phyloP scores from a whole-genome alignment of 2,888 invertebrate species.

The Drosophila macrospina region DNA sequence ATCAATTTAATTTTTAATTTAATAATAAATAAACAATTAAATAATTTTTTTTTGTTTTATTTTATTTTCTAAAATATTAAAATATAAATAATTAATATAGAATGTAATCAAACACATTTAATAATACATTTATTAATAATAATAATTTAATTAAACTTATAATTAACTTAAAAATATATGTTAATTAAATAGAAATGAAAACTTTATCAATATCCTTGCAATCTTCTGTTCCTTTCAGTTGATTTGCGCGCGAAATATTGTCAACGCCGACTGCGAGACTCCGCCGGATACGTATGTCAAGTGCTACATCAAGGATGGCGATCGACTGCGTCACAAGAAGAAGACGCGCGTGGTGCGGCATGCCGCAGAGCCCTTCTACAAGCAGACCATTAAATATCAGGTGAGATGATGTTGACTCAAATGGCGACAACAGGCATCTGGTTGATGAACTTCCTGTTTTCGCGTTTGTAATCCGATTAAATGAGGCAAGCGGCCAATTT shows the following conservation, averaged over 20 bases:
- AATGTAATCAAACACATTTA: no score
- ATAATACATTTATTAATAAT: no score
- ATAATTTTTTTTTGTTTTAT: no score
- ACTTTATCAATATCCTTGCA: no score
- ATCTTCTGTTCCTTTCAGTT: no score
- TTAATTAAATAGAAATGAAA: neutral
- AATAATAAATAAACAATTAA: no score
- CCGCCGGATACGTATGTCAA: constrained; percentile 96
- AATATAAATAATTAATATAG: no score
- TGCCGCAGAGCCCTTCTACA: constrained; percentile 93
- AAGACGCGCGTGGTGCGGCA: constrained; percentile 94
- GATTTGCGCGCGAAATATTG: constrained; percentile 90
- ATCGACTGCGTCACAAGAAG: constrained; percentile 95
- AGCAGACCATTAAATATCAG: constrained; percentile 95
- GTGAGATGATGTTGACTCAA: constrained; percentile 75
- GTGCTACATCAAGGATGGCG: constrained; percentile 95
- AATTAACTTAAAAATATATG: neutral
- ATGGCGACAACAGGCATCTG: constrained; percentile 19
- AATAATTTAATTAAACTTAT: no score
- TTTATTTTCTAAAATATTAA: no score
- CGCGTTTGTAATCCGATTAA: constrained; percentile 70
- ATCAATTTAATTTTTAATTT: no score
- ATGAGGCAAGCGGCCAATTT: constrained; percentile 43
- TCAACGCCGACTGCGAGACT: constrained; percentile 89
- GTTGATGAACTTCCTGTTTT: constrained; percentile 20